Base-by-base conservation (phyloP, 2,888 invertebrate genomes). In the Melanargia galathea region DNA sequence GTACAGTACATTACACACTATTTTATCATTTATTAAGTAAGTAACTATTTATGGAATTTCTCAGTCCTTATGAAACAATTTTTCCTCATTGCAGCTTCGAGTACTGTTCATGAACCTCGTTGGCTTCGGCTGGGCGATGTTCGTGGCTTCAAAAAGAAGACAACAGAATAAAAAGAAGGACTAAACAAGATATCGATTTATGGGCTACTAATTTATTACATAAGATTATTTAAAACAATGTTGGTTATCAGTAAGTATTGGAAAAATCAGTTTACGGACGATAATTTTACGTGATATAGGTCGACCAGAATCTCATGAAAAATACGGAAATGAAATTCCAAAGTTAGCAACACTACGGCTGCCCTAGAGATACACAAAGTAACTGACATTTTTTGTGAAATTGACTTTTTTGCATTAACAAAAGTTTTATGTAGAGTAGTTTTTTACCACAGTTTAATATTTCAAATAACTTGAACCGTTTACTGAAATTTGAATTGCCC, bases 121-220 rank as follows among this genome's bases (percentile, higher is more conserved):
- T 63, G 95, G 95, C 51, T 95, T 96, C 76, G 92, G 95, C 71
- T 96, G 96, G 96, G 93, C 94, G 1, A 93, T 96, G 79, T 96
- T 94, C 77, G 77, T 96, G 57, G 95, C 96, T 2, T 93, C 93
- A 65, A 94, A 94, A 77, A 92, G 95, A 74, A 92, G 94, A 11
- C 93, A 93, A 73, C 82, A 87, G 66, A 80, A 73, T 63, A 81
- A 84, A 71, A 88, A 81, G 71, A 90, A 87, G 63, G 70, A 70
- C 54, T 62, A 64, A 57, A 43, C 55, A 54, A 33, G 40, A 55
- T 13, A 35, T 24, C 35, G 13, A 2, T 10, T 6, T 6, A 20
- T 1, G 5, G 35, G 11, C 4, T 49, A 26, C 18, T 30, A 18
- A 43, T 56, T 46, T 46, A 33, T 57, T 22, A 46, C 57, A 46